Evolutionary conservation across 1,140 invertebrate species (phyloP), one percentile per base, ranked within the genome.

Genomic region (Lepidurus couesii): DNA sequence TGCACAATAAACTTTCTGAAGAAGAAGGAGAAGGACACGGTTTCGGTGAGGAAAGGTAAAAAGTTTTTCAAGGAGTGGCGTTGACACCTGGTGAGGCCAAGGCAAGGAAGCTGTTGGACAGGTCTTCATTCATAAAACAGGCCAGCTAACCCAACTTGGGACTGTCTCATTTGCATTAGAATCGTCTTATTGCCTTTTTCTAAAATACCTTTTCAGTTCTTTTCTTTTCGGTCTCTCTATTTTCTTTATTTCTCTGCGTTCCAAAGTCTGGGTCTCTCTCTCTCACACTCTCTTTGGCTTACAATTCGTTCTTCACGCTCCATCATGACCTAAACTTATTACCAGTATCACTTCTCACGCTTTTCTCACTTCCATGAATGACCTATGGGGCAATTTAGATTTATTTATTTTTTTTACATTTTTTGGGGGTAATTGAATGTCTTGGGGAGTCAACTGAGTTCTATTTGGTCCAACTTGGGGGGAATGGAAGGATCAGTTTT

Each of bases 101-200:
- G 53, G 53, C 53, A 65, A 65, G 13, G 53, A 65, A 65, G 53
- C 53, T 65, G 53, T 65, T 65, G 53, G 53, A 65, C 53, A 65
- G 53, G 53, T 65, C 53, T 65, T 65, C 53, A 65, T 65, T 65
- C 53, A 65, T 65, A 65, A 65, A 65, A 65, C 53, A 65, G 53
- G 53, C 53, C 53, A 65, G 53, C 53, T 9, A 7, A 13, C 8
- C 53, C 53, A 47, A 47, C 45, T 47, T 47, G 5, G 45, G 53
- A 21, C 53, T 13, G 53, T 21, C 53, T 65, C 53, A 65, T 65
- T 65, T 65, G 53, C 53, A 65, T 65, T n/a, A 65, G 53, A 65
- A 65, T 65, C 53, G 53, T 65, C 53, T 21, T 34, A 34, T n/a
- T 65, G 53, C 53, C 53, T 65, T 65, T 65, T 65, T 65, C 6